phyloP scores from a whole-genome alignment of 2,113 vertebrate species.

The Pristiophorus japonicus region DNA sequence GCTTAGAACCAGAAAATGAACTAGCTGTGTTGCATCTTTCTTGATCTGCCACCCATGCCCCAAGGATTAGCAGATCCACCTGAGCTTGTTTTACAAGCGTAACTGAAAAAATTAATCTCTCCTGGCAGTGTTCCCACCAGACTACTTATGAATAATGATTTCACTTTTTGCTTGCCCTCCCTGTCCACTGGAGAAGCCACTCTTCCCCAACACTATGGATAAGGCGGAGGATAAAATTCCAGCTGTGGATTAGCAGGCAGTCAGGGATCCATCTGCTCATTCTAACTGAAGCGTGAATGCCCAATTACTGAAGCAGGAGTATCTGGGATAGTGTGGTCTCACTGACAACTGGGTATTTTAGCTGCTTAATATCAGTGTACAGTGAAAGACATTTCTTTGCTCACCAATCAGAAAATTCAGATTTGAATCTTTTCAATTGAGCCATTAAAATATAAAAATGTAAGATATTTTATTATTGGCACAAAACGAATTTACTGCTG shows the following conservation, averaged over 20 bases:
- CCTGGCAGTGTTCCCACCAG: conserved; percentile 73
- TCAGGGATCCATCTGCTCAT: conserved; percentile 77
- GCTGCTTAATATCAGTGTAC: neutral
- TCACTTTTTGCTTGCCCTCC: conserved; percentile 74
- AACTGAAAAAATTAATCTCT: conserved; percentile 84
- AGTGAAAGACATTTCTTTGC: neutral
- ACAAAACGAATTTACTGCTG: neutral
- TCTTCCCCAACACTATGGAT: conserved; percentile 71
- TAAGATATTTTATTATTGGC: neutral
- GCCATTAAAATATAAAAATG: neutral
- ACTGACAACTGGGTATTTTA: neutral
- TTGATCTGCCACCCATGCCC: conserved; percentile 81
- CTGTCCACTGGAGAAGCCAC: conserved; percentile 78
- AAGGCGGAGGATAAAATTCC: conserved; percentile 70
- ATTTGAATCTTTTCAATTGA: neutral
- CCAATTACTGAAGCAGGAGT: neutral
- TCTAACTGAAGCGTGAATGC: conserved; percentile 59
- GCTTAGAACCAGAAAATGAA: conserved; percentile 80
- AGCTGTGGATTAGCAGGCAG: conserved; percentile 77
- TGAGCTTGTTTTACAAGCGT: conserved; percentile 82
- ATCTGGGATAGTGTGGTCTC: neutral
- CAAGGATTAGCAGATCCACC: conserved; percentile 77
- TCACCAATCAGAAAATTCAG: neutral
- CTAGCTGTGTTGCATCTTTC: conserved; percentile 80
- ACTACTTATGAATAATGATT: conserved; percentile 83